These are phyloP conservation scores for Ranitomeya variabilis DNA, from an alignment of 2,113 vertebrate genomes.

Conservation along the genomic window DNA sequence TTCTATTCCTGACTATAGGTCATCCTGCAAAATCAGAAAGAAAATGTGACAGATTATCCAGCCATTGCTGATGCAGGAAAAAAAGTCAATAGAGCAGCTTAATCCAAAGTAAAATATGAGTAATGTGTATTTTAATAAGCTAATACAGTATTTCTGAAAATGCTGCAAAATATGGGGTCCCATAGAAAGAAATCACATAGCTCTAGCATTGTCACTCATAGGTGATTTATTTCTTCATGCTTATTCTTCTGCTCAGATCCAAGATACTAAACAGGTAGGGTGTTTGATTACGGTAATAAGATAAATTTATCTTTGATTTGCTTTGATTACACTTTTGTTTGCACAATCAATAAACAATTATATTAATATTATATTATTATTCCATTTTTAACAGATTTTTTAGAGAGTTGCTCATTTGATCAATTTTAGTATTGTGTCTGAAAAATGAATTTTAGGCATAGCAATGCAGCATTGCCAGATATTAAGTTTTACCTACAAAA, in stretches of 20 bases:
- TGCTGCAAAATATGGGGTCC: not conserved
- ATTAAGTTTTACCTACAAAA: too few relatives aligned
- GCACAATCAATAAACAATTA: not conserved
- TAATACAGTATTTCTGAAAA: not conserved
- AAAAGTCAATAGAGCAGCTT: not conserved
- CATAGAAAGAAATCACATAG: not conserved
- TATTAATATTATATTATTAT: not conserved
- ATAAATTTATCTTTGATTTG: not conserved
- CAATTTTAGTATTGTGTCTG: too few relatives aligned
- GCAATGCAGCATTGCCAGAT: too few relatives aligned
- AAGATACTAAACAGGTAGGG: not conserved
- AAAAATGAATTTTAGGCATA: too few relatives aligned
- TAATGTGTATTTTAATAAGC: not conserved
- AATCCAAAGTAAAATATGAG: conserved; percentile 1
- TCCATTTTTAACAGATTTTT: not conserved
- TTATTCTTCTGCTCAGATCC: not conserved
- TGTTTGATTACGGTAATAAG: not conserved
- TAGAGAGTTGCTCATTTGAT: not conserved
- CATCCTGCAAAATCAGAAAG: not conserved
- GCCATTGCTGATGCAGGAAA: not conserved
- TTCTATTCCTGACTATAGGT: not conserved
- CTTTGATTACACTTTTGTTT: not conserved
- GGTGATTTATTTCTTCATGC: not conserved
- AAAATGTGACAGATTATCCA: too few relatives aligned
- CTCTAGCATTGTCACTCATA: not conserved